Percentiles rank a stretch among this genome's conserved stretches.
Conservation (phyloP, 2,888 invertebrate genomes). For the Lepidocyrtinus sp. region DNA sequence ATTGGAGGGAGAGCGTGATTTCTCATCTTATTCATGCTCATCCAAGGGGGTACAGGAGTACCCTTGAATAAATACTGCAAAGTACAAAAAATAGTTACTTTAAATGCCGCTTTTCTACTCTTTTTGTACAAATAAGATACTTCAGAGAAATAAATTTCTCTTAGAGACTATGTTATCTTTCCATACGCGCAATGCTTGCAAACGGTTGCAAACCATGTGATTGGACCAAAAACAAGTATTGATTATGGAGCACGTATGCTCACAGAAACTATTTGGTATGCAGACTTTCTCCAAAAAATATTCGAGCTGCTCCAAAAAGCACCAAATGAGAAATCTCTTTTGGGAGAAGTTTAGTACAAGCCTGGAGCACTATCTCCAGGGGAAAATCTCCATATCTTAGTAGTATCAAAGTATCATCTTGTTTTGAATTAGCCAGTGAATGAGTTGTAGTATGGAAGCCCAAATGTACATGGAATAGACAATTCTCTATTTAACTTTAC, state of each 20-base stretch:
- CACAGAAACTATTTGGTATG: not conserved
- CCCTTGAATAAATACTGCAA: conserved; percentile 4
- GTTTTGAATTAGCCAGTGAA: conserved; percentile 14
- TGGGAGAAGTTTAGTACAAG: not conserved
- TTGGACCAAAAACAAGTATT: conserved; percentile 22
- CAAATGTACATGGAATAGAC: not conserved
- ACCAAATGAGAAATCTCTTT: conserved; percentile 7
- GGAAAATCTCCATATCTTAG: conserved; percentile 1
- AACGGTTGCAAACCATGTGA: conserved; percentile 12
- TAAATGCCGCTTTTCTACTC: not conserved
- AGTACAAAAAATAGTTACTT: not conserved
- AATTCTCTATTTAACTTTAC: conserved; percentile 1
- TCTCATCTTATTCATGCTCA: not conserved
- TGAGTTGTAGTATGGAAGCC: not conserved
- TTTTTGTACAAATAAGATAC: not conserved
- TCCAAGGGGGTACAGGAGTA: not conserved
- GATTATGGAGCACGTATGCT: conserved; percentile 18
- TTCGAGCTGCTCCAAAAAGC: not conserved
- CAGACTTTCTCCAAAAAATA: conserved; percentile 15
- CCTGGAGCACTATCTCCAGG: not conserved
- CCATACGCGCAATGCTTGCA: conserved; percentile 12
- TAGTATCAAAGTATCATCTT: conserved; percentile 1
- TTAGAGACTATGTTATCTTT: not conserved
- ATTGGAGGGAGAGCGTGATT: conserved; percentile 4
- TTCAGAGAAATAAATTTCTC: not conserved